Evolutionary conservation across 2,797 vertebrate species (phyloP).

Genomic region (Pristis pectinata): DNA sequence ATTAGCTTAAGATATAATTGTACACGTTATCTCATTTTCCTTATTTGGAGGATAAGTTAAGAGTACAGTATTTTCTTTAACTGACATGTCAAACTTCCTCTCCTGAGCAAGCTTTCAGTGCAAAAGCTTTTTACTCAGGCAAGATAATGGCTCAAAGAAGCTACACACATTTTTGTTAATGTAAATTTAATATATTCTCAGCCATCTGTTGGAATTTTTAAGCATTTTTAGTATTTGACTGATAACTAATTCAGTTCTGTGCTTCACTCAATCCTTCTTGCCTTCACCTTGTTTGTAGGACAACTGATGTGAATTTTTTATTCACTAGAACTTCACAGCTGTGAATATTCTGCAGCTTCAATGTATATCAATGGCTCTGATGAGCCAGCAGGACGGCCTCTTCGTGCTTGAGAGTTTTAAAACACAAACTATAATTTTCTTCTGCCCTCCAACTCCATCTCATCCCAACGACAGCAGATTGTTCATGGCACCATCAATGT

Average conservation of each 20-base stretch:
- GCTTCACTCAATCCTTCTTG: neutral
- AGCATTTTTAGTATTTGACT: neutral
- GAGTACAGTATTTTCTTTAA: neutral
- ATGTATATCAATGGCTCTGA: no score
- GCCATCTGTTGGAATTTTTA: neutral
- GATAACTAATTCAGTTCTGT: neutral
- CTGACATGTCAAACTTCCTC: neutral
- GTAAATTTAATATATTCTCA: conserved; percentile 7
- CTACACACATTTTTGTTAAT: neutral
- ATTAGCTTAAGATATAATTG: conserved; percentile 23
- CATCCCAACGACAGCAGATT: no score
- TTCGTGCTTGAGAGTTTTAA: neutral
- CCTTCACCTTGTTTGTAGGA: neutral
- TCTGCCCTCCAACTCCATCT: no score
- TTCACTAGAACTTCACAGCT: neutral
- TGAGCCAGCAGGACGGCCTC: neutral
- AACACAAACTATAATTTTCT: neutral
- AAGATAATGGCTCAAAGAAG: neutral
- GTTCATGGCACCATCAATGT: neutral
- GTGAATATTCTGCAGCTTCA: neutral
- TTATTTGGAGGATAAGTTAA: conserved; percentile 19
- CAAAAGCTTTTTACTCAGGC: neutral
- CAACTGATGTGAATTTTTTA: neutral
- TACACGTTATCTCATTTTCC: neutral
- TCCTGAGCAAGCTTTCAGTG: neutral